Percentiles rank a stretch among this genome's conserved stretches.
phyloP scores from a whole-genome alignment of 2,113 vertebrate genomes.

The Nibea albiflora region DNA sequence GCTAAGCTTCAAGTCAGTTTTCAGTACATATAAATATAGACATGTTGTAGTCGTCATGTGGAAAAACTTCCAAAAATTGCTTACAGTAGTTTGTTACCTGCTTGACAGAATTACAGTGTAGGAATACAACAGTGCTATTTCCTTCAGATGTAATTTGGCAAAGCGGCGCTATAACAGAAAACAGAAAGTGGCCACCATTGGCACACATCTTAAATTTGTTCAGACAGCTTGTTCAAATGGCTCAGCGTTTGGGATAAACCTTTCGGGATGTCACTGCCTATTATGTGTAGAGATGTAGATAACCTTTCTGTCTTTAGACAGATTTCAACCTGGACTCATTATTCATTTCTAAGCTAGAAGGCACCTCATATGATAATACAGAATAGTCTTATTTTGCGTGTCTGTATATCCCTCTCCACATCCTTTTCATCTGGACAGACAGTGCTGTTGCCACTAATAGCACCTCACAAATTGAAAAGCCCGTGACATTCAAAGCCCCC shows the following conservation, averaged over 20 bases:
- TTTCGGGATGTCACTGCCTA: neutral
- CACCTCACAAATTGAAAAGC: neutral
- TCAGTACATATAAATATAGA: neutral
- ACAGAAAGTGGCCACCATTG: neutral
- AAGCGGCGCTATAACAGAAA: neutral
- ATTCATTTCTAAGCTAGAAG: neutral
- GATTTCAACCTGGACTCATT: neutral
- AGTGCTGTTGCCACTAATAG: neutral
- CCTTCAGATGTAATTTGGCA: neutral
- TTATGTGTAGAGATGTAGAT: neutral
- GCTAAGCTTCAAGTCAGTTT: conserved; percentile 2
- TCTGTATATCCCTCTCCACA: neutral
- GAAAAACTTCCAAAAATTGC: neutral
- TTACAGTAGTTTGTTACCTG: neutral
- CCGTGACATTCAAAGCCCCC: neutral
- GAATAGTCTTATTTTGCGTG: neutral
- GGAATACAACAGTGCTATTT: neutral
- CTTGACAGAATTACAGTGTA: neutral
- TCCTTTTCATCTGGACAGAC: neutral
- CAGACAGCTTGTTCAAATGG: neutral
- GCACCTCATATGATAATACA: neutral
- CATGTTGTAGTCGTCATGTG: neutral
- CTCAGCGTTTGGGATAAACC: conserved; percentile 6
- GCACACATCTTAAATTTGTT: neutral
- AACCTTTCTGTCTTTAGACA: neutral